A percentile compares a stretch with the other conserved stretches of the same genome.
Conservation (phyloP, 1,140 invertebrate genomes). For the Stratiolaelaps scimitus region DNA sequence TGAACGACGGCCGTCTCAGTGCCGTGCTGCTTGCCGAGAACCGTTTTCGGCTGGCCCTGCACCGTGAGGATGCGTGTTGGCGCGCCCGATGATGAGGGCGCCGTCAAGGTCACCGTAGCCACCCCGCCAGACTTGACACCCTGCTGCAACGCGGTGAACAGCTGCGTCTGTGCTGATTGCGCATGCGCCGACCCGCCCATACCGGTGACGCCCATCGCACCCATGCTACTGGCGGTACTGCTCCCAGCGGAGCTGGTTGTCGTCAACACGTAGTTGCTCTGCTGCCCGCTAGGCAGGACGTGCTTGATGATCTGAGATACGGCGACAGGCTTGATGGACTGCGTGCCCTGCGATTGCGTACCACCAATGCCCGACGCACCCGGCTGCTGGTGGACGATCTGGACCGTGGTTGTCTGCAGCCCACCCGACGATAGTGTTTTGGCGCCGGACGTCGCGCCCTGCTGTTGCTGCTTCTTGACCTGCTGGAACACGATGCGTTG, state of each 20-base stretch:
- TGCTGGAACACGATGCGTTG: conserved; percentile 19
- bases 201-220: neutral
- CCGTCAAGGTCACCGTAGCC: conserved; percentile 21
- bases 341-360: neutral
- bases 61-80: conserved; percentile 1
- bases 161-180: conserved; percentile 4
- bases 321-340: conserved; percentile 7
- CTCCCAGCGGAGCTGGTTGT: conserved; percentile 9
- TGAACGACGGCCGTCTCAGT: conserved; percentile 22
- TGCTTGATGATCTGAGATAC: conserved; percentile 23
- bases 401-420: conserved; percentile 12
- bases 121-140: neutral
- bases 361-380: neutral
- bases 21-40: conserved; percentile 19
- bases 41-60: neutral
- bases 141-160: conserved; percentile 16
- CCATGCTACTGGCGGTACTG: neutral
- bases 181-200: neutral
- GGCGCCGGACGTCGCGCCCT: neutral
- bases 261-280: conserved; percentile 2
- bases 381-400: conserved; percentile 27
- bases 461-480: conserved; percentile 16
- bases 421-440: neutral
- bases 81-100: neutral
- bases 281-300: neutral